Conservation (phyloP, 1,140 invertebrate genomes). For the Ceratitis capitata region DNA sequence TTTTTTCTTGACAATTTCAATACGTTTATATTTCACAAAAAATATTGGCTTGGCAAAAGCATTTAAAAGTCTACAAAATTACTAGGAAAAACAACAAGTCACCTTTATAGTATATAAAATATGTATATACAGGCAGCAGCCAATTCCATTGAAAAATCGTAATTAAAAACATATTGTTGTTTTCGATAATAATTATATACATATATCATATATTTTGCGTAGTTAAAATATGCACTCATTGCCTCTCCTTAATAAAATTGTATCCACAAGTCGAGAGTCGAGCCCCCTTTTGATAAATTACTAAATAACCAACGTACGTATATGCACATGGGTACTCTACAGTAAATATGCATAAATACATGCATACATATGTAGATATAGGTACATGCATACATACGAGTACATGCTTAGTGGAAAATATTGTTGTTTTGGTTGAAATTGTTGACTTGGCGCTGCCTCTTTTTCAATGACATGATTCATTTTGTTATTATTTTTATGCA, state of each 20-base stretch:
- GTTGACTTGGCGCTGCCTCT: neutral
- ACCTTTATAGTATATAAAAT: too few relatives aligned
- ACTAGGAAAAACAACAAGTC: too few relatives aligned
- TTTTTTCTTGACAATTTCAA: too few relatives aligned
- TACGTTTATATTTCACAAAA: too few relatives aligned
- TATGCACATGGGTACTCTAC: too few relatives aligned
- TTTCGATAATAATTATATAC: too few relatives aligned
- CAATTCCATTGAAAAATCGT: neutral
- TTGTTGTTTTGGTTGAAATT: neutral
- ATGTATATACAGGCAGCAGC: too few relatives aligned
- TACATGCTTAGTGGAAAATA: neutral
- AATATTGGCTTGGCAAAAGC: too few relatives aligned
- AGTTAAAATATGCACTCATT: neutral
- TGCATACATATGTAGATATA: neutral
- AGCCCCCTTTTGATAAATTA: conserved; percentile 24
- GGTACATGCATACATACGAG: neutral
- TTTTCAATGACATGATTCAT: conserved; percentile 6
- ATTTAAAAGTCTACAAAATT: too few relatives aligned
- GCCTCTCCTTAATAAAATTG: neutral
- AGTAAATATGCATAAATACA: too few relatives aligned
- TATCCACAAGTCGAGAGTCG: neutral
- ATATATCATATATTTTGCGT: neutral
- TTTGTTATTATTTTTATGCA: neutral
- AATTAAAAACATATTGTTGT: neutral
- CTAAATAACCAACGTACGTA: neutral